Evolutionary conservation across 2,113 vertebrate species (phyloP).

Genomic region (Nanorana parkeri): DNA sequence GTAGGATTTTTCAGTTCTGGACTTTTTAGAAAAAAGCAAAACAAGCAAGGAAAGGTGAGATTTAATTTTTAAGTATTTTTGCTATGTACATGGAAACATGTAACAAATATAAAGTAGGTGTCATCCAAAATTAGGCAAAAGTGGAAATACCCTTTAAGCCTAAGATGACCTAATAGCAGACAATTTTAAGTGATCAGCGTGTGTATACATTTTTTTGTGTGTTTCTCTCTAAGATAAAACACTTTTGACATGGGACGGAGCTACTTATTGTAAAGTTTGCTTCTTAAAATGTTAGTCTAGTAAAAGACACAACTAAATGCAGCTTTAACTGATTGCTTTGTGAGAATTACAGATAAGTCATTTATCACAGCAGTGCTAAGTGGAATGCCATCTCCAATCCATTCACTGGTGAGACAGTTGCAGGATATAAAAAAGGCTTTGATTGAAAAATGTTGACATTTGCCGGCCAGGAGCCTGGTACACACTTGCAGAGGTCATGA

Average conservation of each 20-base stretch:
- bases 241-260: not conserved
- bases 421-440: constrained; percentile 61
- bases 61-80: too few species aligned
- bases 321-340: constrained; percentile 5
- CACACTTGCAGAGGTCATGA: constrained; percentile 91
- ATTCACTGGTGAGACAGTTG: constrained; percentile 53
- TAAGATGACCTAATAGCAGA: too few species aligned
- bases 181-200: too few species aligned
- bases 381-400: constrained; percentile 22
- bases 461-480: constrained; percentile 80
- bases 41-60: too few species aligned
- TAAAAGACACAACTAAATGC: not conserved
- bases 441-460: constrained; percentile 79
- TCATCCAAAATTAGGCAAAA: too few species aligned
- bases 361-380: constrained; percentile 30
- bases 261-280: not conserved
- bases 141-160: too few species aligned
- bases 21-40: too few species aligned
- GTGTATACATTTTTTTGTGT: too few species aligned
- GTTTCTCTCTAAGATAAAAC: too few species aligned
- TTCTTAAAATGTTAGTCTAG: not conserved
- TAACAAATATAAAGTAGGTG: too few species aligned
- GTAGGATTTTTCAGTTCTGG: too few species aligned
- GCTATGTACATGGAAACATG: too few species aligned
- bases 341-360: constrained; percentile 18